Conservation (phyloP, 2,113 vertebrate genomes). For the Phalacrocorax pelagicus region DNA sequence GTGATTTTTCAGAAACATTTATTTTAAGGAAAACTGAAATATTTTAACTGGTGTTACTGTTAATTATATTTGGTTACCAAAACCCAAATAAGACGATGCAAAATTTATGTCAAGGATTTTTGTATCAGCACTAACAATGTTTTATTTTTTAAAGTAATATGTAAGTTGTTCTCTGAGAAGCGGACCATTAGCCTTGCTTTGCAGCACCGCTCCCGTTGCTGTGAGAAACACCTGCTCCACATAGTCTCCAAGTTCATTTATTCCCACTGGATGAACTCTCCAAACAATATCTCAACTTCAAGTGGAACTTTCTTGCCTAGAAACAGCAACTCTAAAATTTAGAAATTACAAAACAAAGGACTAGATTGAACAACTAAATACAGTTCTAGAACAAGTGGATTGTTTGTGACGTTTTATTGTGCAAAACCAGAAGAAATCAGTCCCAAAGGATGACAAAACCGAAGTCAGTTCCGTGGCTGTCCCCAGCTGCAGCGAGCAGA, state of each 20-base stretch:
- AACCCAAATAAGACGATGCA: not conserved
- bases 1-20: not conserved
- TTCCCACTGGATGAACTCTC: not conserved
- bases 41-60: not conserved
- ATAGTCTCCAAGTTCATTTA: not conserved
- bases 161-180: not conserved
- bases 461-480: fast-evolving
- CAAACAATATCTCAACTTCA: not conserved
- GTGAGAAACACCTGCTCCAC: not conserved
- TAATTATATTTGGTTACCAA: not conserved
- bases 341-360: not conserved
- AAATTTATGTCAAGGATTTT: not conserved
- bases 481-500: too few species aligned
- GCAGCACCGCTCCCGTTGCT: not conserved
- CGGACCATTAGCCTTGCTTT: not conserved
- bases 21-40: not conserved
- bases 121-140: not conserved
- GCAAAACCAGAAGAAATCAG: not conserved
- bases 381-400: not conserved
- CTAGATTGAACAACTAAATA: not conserved
- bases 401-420: not conserved
- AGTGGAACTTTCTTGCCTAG: not conserved
- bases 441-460: fast-evolving
- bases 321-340: not conserved
- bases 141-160: not conserved